Evolutionary conservation across 2,797 vertebrate species (phyloP), one percentile per base, ranked within the genome.

Genomic region (Onychomys torridus): DNA sequence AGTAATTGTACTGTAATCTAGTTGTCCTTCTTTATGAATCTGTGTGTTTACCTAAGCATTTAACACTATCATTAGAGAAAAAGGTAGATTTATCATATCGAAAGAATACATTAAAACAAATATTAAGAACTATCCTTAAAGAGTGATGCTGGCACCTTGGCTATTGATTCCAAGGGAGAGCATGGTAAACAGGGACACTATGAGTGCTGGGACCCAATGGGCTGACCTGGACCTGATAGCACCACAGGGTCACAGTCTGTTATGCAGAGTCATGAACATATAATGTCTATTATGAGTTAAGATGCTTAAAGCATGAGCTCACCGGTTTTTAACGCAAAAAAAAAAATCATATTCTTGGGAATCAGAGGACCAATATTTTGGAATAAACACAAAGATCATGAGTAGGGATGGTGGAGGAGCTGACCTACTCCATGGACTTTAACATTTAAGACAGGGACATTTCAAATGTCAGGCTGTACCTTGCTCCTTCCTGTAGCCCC

Each of bases 401-500:
- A 92, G 12, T 32, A 84, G 76, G 5, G 27, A 14, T 21, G 1
- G 27, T 29, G 57, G 27, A 55, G 55, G 14, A 55, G 37, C 14
- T 29, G 17, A 91, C 49, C 6, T n/a, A 63, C 2, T 59, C 43
- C 32, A 5, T 57, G 29, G 29, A 21, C 37, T 46, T 75, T 32
- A 78, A 65, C 32, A 11, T 14, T 0, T 23, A 21, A 83, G 77
- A 73, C 12, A 32, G 17, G 13, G 83, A 40, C 17, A 95, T 57
- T 57, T 17, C 34, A 63, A 71, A 37, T 10, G 10, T 13, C 55
- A 92, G 65, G 5, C n/a, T 69, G 32, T 98, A 99, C 99, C 99
- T 98, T 83, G 97, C 92, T 99, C 98, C 94, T 98, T 97, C 40
- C 97, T 98, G 95, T 97, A 98, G 90, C 99, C 99, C 99, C 99